Evolutionary conservation across 2,888 invertebrate species (phyloP), one percentile per base, ranked within the genome.

Genomic region (Leptura quadrifasciata): DNA sequence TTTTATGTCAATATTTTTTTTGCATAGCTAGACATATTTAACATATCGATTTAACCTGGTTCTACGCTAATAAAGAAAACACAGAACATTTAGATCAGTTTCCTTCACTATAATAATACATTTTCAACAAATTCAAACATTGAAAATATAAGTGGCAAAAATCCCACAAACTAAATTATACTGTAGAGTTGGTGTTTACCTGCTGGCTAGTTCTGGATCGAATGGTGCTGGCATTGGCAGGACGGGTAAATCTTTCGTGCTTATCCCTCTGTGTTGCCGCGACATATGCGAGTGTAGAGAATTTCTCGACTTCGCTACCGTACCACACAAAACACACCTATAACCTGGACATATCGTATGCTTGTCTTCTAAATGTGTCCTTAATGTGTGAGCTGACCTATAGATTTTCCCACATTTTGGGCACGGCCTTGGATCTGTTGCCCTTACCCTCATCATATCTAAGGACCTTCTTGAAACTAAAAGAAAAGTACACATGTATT

Each of bases 231-330:
- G 97, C 97, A 97, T 97, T 76, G 97, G 97, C 81, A 97, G 90
- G 58, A 97, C 97, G 10, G 97, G 97, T 84, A 97, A 91, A 89
- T 97, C 97, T 91, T 97, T 97, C 84, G 97, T 97, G 87, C 96
- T 96, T 87, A 97, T 97, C 79, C 97, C 97, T 75, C 97, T 93
- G 89, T 97, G 97, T 87, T 97, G 97, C 64, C 97, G 93, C 76
- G 96, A 96, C 97, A 97, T 97, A 90, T 97, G 97, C 75, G 97
- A 97, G 90, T 97, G 97, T 72, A 97, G 91, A 0, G 96, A 96
- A 90, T 97, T 97, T 81, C 97, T 93, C 0, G 96, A 96, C 89
- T 97, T 97, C 60, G 97, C 97, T 76, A 97, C 97, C 0, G 97
- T 97, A 77, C 97, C 97, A 89, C 97, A 97, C 1, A 97, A 91